phyloP scores from a whole-genome alignment of 2,888 invertebrate genomes.

The Elegia similella region DNA sequence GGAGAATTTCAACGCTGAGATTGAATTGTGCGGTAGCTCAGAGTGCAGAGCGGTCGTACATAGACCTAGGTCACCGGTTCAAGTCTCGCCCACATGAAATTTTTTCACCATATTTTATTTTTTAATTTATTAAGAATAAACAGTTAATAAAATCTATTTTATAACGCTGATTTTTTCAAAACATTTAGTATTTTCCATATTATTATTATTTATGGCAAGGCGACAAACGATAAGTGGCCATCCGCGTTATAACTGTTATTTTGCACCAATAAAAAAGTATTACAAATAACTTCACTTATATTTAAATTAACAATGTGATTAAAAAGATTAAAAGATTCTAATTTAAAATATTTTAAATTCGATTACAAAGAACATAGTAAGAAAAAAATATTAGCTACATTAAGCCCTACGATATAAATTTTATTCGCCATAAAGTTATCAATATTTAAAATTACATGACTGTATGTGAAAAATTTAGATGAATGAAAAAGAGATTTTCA shows the following conservation, averaged over 20 bases:
- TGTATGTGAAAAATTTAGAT: neutral
- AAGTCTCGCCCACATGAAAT: too few relatives aligned
- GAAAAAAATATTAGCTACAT: neutral
- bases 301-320: neutral
- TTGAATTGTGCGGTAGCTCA: too few relatives aligned
- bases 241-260: neutral
- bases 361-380: constrained; percentile 9
- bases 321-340: constrained; percentile 4
- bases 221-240: neutral
- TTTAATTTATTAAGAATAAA: too few relatives aligned
- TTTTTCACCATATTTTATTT: too few relatives aligned
- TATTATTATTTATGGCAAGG: too few relatives aligned
- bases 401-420: neutral
- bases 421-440: neutral
- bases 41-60: too few relatives aligned
- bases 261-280: neutral
- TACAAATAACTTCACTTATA: neutral
- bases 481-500: constrained; percentile 7
- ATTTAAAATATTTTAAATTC: constrained; percentile 5
- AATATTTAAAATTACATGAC: neutral
- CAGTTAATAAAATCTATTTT: too few relatives aligned
- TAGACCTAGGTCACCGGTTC: too few relatives aligned
- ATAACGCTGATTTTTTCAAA: too few relatives aligned
- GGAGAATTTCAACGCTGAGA: too few relatives aligned
- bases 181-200: too few relatives aligned